These are phyloP conservation scores for Drosophila equinoxialis DNA, from an alignment of 1,140 invertebrate genomes.

Conservation along the genomic window DNA sequence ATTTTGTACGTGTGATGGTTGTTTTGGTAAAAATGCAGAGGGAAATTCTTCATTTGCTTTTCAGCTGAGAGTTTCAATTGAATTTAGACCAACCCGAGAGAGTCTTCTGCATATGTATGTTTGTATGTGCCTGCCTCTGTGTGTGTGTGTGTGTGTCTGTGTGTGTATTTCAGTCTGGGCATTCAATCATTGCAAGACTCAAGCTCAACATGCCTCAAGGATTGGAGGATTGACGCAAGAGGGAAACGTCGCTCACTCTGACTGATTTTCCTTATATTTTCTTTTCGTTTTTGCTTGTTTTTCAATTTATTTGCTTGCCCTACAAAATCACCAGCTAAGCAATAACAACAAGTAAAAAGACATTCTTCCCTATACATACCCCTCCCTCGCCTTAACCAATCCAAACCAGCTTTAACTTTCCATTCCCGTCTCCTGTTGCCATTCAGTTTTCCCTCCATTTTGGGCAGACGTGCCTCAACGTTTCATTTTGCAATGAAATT, in stretches of 20 bases:
- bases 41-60: slow-evolving; percentile 74
- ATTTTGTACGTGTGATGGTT: slow-evolving; percentile 55
- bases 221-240: slow-evolving; percentile 13
- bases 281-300: slow-evolving; percentile 28
- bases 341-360: slow-evolving; percentile 48
- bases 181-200: slow-evolving; percentile 76
- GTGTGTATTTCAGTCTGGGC: slow-evolving; percentile 45
- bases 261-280: slow-evolving; percentile 52
- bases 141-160: slow-evolving; percentile 33
- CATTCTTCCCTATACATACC: background rate
- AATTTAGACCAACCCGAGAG: slow-evolving; percentile 62
- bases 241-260: slow-evolving; percentile 28
- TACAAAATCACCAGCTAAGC: slow-evolving; percentile 69
- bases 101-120: slow-evolving; percentile 25
- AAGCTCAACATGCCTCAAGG: slow-evolving; percentile 42
- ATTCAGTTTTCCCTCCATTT: background rate
- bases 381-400: slow-evolving; percentile 5
- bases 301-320: slow-evolving; percentile 76
- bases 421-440: background rate
- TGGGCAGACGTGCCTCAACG: slow-evolving; percentile 66
- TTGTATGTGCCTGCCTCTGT: slow-evolving; percentile 1
- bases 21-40: slow-evolving; percentile 69
- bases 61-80: slow-evolving; percentile 70
- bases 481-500: slow-evolving; percentile 69
- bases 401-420: no score